Evolutionary conservation across 2,888 invertebrate genomes (phyloP), one percentile per base, ranked within the genome.

Genomic region (Pandemis corylana): DNA sequence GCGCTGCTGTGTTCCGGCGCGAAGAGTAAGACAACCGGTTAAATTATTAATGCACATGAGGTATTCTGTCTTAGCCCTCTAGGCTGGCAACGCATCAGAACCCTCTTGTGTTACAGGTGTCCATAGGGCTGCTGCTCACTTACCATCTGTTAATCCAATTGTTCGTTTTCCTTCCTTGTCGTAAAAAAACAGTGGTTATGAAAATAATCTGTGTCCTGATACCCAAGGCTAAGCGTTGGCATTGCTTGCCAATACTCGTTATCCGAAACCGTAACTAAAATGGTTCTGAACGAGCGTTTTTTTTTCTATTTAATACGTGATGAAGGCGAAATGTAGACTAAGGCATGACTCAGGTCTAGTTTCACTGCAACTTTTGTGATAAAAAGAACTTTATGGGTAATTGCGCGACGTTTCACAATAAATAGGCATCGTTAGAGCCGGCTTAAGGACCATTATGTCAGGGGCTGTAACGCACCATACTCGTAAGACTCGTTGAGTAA

Each of bases 341-440:
- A 13, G 49, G 15, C 56, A 42, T 62, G 15, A 59, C 63, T 73
- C 46, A 49, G 56, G 68, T n/a, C 20, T 51, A 59, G 20, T 44
- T 68, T 68, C n/a, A 10, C 59, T 67, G 36, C 44, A 46, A n/a
- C n/a, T 62, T 62, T 41, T 3, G 59, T 62, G 20, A 2, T 4
- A 69, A 70, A 72, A 75, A 64, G 44, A 59, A 74, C 72, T 66
- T 49, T 73, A 71, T 49, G 68, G 15, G 62, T 80, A 76, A 77
- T 77, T 78, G 70, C 76, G 69, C 78, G 74, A 77, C 76, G 78
- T 80, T 81, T 83, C 83, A 84, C 83, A 85, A 83, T 84, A 89
- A 89, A 87, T 87, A 85, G 87, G 84, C 80, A 84, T 88, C 90
- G 85, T 90, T 90, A 90, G 84, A 78, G 78, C 56, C 56, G 15